Evolutionary conservation across 2,888 invertebrate genomes (phyloP).

Genomic region (Drosophila austrosaltans): DNA sequence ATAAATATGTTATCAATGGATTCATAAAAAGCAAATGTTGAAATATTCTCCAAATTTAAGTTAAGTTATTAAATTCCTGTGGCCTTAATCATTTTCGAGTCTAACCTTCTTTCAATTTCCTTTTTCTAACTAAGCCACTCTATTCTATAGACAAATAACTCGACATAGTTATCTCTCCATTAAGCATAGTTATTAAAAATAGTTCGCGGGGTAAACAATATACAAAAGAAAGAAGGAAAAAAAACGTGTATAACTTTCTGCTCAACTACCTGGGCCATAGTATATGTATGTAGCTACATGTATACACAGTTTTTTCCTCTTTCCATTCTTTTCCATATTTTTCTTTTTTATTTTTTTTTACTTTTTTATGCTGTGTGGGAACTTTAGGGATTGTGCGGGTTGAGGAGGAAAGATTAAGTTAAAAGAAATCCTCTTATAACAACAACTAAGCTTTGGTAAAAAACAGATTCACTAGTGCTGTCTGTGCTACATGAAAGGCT

Average conservation of each 20-base stretch:
- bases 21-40: neutral
- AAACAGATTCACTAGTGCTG: constrained; percentile 3
- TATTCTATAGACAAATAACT: constrained; percentile 16
- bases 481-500: neutral
- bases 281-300: neutral
- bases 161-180: constrained; percentile 40
- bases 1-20: constrained; percentile 28
- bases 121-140: constrained; percentile 7
- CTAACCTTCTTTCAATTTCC: neutral
- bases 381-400: neutral
- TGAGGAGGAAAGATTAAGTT: constrained; percentile 12
- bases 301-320: neutral
- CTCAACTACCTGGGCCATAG: constrained; percentile 24
- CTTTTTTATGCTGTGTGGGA: neutral
- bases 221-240: constrained; percentile 15
- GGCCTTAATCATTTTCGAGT: constrained; percentile 1
- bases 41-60: neutral
- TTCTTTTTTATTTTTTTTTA: neutral
- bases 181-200: constrained; percentile 50
- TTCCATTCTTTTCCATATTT: constrained; percentile 22
- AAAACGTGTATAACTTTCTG: constrained; percentile 34
- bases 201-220: constrained; percentile 38
- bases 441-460: neutral
- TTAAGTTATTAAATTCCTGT: constrained; percentile 7
- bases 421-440: constrained; percentile 9